A percentile compares a stretch with the other conserved stretches of the same genome.
Evolutionary conservation across 2,888 invertebrate genomes (phyloP).

Genomic region (Proisotoma minuta): DNA sequence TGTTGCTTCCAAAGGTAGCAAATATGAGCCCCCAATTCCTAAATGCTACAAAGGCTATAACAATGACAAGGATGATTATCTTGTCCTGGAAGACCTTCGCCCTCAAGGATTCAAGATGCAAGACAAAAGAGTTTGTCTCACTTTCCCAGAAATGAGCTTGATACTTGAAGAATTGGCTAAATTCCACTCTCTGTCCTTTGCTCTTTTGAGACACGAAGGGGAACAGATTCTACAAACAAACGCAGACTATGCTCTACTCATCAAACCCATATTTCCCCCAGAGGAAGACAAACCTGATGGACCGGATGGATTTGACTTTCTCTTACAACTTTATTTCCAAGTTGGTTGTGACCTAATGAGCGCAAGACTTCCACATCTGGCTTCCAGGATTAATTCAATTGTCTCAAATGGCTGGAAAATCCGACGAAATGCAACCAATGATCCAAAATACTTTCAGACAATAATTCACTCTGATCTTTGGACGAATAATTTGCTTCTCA

Average conservation of each 20-base stretch:
- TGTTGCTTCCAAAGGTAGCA: conserved; percentile 13
- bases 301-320: neutral
- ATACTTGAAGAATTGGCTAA: conserved; percentile 31
- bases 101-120: conserved; percentile 37
- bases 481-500: conserved; percentile 40
- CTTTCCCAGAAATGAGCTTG: conserved; percentile 20
- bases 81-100: conserved; percentile 39
- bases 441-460: conserved; percentile 27
- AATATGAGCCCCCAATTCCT: conserved; percentile 28
- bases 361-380: conserved; percentile 21
- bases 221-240: conserved; percentile 15
- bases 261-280: neutral
- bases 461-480: conserved; percentile 38
- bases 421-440: neutral
- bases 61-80: conserved; percentile 35
- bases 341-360: conserved; percentile 10
- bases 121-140: conserved; percentile 28
- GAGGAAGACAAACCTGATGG: conserved; percentile 5
- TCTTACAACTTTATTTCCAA: conserved; percentile 17
- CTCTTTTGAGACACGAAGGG: conserved; percentile 27
- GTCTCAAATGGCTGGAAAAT: neutral
- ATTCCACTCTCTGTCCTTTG: conserved; percentile 36
- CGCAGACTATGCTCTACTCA: conserved; percentile 20
- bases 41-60: conserved; percentile 31
- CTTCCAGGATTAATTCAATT: conserved; percentile 20